Base-by-base conservation (phyloP, 1,140 invertebrate species). In the Brachionus plicatilis region DNA sequence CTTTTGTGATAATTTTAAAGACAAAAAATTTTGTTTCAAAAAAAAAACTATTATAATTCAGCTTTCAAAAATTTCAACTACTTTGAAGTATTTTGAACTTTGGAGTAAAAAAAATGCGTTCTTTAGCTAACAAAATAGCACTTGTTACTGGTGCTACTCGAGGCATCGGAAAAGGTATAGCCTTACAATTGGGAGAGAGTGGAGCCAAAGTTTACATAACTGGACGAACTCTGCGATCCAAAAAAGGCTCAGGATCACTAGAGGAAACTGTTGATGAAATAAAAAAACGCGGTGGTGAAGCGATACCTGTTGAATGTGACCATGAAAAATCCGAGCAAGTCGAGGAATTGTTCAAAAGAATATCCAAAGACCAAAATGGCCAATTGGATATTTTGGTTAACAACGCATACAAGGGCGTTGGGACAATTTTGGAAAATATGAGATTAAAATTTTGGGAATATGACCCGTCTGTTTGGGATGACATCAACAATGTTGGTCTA, bases 311-410 rank as follows among this genome's bases (percentile, higher is more conserved):
- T 7, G 88, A 88, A 80, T 89, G 88, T 86, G 90, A 91, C 82
- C 90, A 91, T 86, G 86, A 86, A 6, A 89, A 91, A 70, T 87
- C 88, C 83, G 87, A 87, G 3, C 87, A 91, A 33, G 86, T 91
- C 8, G 85, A 88, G 53, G 45, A 80, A 20, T 82, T 91, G n/a
- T 91, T 91, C 87, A 87, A 91, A 33, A 85, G 85, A 47, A 88
- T 91, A 37, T 86, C 88, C 14, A 53, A 75, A 9, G 90, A 91
- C 82, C 88, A 90, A 68, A 83, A 89, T 20, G 90, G 90, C 17
- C 85, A 86, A 70, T 86, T 91, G 24, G 89, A 91, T 85, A 86
- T 91, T 76, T 85, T 91, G 7, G 90, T 91, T 33, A 91, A 91
- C 85, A 91, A 91, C 85, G 90, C 91, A 2, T 91, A 88, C 85